These are phyloP conservation scores for Manis crassicaudata DNA, from an alignment of 2,797 vertebrate genomes.

Conservation along the genomic window DNA sequence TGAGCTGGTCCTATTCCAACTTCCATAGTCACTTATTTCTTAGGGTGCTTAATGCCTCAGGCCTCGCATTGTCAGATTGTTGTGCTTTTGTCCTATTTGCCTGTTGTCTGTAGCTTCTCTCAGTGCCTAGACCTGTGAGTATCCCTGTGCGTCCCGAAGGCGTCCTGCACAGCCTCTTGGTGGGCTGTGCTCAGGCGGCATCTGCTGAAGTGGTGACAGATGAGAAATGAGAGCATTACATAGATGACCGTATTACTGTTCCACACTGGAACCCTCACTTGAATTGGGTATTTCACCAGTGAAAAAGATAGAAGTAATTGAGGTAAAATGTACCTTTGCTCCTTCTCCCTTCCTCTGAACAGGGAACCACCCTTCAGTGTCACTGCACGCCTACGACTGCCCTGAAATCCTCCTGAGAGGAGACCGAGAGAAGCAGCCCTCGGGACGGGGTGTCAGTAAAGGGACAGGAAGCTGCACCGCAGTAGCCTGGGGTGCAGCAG, in stretches of 20 bases:
- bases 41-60: not conserved
- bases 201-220: not conserved
- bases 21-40: not conserved
- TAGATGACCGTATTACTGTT: not conserved
- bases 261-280: not conserved
- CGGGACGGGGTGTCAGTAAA: slow-evolving; percentile 70
- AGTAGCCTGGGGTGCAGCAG: slow-evolving; percentile 92
- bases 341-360: not conserved
- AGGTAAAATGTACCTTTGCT: not conserved
- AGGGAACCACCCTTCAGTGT: slow-evolving; percentile 48
- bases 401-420: not conserved
- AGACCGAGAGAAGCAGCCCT: slow-evolving; percentile 67
- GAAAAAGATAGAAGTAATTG: slow-evolving; percentile 3
- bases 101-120: not conserved
- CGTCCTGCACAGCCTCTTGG: no score
- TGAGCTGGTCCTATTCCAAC: not conserved
- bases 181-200: not conserved
- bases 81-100: not conserved
- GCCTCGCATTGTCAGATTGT: not conserved
- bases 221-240: not conserved
- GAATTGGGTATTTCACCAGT: not conserved
- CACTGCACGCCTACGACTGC: slow-evolving; percentile 43
- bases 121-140: not conserved
- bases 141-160: not conserved
- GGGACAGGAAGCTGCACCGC: slow-evolving; percentile 90